Evolutionary conservation across 2,888 invertebrate genomes (phyloP).

Genomic region (Caenorhabditis uteleia): DNA sequence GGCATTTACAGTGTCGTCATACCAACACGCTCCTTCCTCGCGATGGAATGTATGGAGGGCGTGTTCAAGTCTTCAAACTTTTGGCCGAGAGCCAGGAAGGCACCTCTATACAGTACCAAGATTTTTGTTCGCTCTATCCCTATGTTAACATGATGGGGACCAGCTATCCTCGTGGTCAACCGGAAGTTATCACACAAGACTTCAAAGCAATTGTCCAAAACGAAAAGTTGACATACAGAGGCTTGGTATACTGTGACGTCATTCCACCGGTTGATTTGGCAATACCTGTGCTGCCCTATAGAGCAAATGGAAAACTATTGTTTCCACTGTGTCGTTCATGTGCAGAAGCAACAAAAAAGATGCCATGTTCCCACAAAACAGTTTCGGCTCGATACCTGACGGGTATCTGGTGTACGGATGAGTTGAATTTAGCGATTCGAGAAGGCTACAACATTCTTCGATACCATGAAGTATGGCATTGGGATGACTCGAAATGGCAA

Average conservation of each 20-base stretch:
- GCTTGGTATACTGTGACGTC: neutral
- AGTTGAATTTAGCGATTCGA: constrained; percentile 1
- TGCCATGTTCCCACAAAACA: neutral
- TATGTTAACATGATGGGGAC: neutral
- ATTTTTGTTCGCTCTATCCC: neutral
- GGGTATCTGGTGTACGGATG: neutral
- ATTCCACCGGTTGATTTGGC: neutral
- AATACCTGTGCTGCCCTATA: neutral
- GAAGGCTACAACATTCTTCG: constrained; percentile 7
- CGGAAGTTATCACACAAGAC: neutral
- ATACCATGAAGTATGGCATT: constrained; percentile 8
- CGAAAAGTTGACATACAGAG: neutral
- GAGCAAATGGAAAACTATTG: neutral
- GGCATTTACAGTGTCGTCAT: neutral
- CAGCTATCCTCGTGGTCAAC: neutral
- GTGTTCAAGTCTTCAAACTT: neutral
- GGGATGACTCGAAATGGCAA: constrained; percentile 3
- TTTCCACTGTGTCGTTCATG: neutral
- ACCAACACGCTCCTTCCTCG: neutral
- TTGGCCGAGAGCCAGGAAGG: neutral
- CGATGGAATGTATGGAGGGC: neutral
- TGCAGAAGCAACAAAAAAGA: neutral
- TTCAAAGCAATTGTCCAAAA: neutral
- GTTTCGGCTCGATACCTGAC: neutral
- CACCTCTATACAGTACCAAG: neutral